Evolutionary conservation across 2,113 vertebrate genomes (phyloP), one percentile per base, ranked within the genome.

Genomic region (Gopherus flavomarginatus): DNA sequence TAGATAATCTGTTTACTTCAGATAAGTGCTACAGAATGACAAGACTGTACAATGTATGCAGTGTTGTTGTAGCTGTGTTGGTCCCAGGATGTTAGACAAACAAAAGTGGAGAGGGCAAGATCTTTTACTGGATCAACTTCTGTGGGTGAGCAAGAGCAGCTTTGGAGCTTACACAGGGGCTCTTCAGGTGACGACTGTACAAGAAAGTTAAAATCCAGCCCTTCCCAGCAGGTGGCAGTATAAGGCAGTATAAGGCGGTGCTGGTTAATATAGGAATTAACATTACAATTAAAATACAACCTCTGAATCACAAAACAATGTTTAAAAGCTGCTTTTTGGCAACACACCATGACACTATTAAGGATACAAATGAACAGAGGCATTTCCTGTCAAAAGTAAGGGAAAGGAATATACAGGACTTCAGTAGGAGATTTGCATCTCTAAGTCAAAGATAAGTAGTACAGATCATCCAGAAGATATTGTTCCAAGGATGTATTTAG

Each of bases 181-280:
- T 72, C 35, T n/a, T 72, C n/a, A 72, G 65, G 35, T 5, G n/a
- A 72, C 21, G 31, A 12, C 11, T 11, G 24, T 47, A 21, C 44
- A 24, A 47, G 22, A 24, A 38, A 57, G 38, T 83, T 89, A 62
- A 85, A 82, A 49, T 88, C 83, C 69, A 85, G 13, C n/a, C 16
- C 84, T 31, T 81, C 95, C 97, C 96, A 85, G 92, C 65, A 97
- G 98, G 92, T 96, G 97, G 96, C 97, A 97, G 96, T 90, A 92
- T 75, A 47, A 89, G 94, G 91, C 95, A 96, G 78, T 11, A 92
- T 65, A 47, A 90, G 93, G 89, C 94, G 95, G 65, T 8, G 21
- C 50, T 94, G 82, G n/a, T 90, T 89, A 52, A 6, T 88, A 88
- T 91, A 2, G 31, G 11, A 86, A 38, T 22, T 29, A 2, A 82